phyloP scores from a whole-genome alignment of 2,888 invertebrate genomes.

The Xestia sexstrigata region DNA sequence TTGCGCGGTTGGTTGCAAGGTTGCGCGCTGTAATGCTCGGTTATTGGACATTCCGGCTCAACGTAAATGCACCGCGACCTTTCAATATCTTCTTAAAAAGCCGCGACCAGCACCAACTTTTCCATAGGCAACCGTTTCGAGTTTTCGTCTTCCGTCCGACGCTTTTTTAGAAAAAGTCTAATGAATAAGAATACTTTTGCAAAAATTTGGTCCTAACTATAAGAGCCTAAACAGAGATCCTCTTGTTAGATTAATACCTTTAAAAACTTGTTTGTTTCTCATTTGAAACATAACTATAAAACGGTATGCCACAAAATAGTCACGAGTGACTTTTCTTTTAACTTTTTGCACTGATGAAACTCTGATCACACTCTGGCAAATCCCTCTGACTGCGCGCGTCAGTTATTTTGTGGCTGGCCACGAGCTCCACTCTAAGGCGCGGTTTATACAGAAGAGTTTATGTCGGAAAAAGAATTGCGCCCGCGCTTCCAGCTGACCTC shows the following conservation, averaged over 20 bases:
- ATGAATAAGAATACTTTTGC: slow-evolving; percentile 34
- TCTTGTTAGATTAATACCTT: background rate
- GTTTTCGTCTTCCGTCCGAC: slow-evolving; percentile 24
- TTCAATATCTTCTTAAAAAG: background rate
- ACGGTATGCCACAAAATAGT: slow-evolving; percentile 31
- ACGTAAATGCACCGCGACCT: background rate
- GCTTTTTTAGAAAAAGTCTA: slow-evolving; percentile 27
- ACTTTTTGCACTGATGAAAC: slow-evolving; percentile 1
- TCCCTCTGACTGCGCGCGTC: no score
- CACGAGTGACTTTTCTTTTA: background rate
- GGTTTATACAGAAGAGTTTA: no score
- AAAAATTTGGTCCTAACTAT: slow-evolving; percentile 53
- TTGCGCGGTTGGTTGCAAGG: no score
- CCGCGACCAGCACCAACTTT: background rate
- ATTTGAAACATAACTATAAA: slow-evolving; percentile 39
- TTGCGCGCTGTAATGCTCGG: background rate
- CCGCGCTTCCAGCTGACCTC: no score
- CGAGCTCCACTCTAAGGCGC: background rate
- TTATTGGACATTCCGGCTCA: background rate
- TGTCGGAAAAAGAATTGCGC: no score
- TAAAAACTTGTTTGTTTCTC: background rate
- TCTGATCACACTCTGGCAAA: background rate
- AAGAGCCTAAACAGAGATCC: slow-evolving; percentile 4
- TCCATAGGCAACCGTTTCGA: no score
- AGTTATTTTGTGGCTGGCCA: background rate